Percentiles rank a stretch among this genome's conserved stretches.
Evolutionary conservation across 2,888 invertebrate species (phyloP).

Genomic region (Chymomyza caudatula): DNA sequence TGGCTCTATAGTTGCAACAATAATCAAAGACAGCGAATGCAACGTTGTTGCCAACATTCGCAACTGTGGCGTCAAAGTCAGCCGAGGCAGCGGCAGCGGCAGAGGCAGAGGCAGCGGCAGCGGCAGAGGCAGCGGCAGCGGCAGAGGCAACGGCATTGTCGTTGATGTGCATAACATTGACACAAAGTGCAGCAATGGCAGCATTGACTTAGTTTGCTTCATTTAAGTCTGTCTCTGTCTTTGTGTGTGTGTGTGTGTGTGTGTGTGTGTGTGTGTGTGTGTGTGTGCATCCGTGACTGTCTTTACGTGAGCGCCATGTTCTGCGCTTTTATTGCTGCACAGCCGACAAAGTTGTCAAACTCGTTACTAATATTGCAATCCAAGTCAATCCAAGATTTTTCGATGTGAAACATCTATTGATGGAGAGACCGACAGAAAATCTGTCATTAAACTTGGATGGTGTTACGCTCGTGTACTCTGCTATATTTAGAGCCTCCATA

Average conservation of each 20-base stretch:
- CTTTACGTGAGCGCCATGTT: not conserved
- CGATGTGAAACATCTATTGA: no score
- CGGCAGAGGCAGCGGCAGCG: slow-evolving; percentile 12
- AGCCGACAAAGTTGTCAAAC: slow-evolving; percentile 48
- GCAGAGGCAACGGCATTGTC: slow-evolving; percentile 41
- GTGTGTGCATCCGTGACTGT: not conserved
- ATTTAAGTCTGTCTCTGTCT: not conserved
- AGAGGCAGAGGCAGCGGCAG: slow-evolving; percentile 35
- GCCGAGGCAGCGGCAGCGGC: not conserved
- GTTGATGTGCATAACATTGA: slow-evolving; percentile 70
- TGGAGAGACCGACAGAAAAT: no score
- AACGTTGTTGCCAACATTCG: not conserved
- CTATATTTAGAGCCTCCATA: no score
- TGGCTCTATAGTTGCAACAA: not conserved
- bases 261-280: not conserved
- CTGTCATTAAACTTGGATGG: no score
- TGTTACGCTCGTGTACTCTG: no score
- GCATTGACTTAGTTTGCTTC: slow-evolving; percentile 10
- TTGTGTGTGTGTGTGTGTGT: not conserved
- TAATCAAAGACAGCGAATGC: not conserved
- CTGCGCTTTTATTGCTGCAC: slow-evolving; percentile 13
- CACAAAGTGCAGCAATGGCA: slow-evolving; percentile 54
- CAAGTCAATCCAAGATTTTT: no score
- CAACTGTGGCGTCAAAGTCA: not conserved
- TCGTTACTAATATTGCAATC: not conserved